phyloP scores from a whole-genome alignment of 2,113 vertebrate species.

The Caretta caretta region DNA sequence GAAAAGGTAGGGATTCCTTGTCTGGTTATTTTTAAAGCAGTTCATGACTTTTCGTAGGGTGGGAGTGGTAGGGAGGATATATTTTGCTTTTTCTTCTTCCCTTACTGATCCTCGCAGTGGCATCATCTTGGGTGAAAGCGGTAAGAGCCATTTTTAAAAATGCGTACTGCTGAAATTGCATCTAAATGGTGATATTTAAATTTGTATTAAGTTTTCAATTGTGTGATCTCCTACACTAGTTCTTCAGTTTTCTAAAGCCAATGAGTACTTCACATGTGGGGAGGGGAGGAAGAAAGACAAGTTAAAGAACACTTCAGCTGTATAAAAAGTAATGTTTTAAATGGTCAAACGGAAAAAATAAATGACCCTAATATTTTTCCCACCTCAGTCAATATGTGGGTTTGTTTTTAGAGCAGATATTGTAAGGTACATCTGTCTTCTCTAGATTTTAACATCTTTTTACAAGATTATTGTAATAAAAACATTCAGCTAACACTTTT shows the following conservation, averaged over 20 bases:
- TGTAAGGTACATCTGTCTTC: background rate
- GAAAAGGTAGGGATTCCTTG: slow-evolving; percentile 85
- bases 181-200: background rate
- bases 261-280: background rate
- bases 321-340: background rate
- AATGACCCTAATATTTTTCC: background rate
- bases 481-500: background rate
- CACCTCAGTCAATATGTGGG: background rate
- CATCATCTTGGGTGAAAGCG: background rate
- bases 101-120: background rate
- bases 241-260: background rate
- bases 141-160: background rate
- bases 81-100: background rate
- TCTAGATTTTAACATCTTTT: background rate
- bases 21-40: background rate
- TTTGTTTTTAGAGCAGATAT: background rate
- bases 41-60: background rate
- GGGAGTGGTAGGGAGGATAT: background rate
- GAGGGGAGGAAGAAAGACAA: background rate
- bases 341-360: background rate
- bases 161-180: background rate
- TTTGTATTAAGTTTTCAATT: background rate
- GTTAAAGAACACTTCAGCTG: background rate
- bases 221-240: background rate
- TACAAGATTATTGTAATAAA: background rate